Base-by-base conservation (phyloP, 92 coral and sea anemone genomes). In the Epizoanthus illoricatus region DNA sequence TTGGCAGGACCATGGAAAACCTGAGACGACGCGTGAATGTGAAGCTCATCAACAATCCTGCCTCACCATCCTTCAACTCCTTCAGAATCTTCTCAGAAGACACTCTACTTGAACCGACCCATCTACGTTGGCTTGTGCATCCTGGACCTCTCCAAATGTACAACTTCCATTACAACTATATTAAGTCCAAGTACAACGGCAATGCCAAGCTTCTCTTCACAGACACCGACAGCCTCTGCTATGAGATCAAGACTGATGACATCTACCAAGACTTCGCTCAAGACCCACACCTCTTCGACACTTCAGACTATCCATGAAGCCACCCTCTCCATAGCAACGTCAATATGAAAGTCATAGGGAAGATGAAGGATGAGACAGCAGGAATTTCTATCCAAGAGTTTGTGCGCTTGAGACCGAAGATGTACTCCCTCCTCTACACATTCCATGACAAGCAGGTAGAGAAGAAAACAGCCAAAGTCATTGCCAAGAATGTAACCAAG, bases 111-210 rank as follows among this genome's bases (percentile, higher is more conserved):
- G 33, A 28, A 28, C 33, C 33, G 33, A 28, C 33, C 33, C 33
- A 28, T 28, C 33, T 28, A 28, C 33, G 33, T 28, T 28, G 89
- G 89, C 58, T 81, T 86, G 23, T 45, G 60, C 65, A 86, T 86
- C 47, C 52, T 86, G n/a, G 89, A 86, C 41, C 86, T 86, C 55
- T 86, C 86, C 41, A 86, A 86, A 80, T 86, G 86, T 80, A 86
- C 57, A 62, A 86, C 47, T 86, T 86, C 47, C 89, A 86, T 40
- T 86, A 86, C 43, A 69, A 81, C 36, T 23, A 65, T 17, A 85
- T 85, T 36, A 80, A 80, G 52, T 16, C 3, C 19, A 80, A 85
- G 59, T 85, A 85, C 58, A 78, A 40, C 10, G 19, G 19, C 68
- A 28, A 70, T 10, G 86, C 86, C 52, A 79, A 81, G 33, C 85